phyloP scores from a whole-genome alignment of 2,888 invertebrate species.

The Orchesella flavescens region DNA sequence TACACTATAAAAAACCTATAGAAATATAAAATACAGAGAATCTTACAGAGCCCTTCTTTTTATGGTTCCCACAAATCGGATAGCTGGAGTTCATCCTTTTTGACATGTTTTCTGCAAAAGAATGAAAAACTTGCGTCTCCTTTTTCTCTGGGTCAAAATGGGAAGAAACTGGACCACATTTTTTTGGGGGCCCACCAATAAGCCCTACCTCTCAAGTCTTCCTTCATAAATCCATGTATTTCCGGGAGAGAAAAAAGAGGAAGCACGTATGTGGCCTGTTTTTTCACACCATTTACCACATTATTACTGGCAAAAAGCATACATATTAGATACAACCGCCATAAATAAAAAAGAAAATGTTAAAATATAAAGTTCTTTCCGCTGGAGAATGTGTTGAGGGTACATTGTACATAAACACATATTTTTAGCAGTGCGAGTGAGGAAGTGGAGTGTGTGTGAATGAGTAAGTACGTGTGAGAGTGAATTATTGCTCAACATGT shows the following conservation, averaged over 20 bases:
- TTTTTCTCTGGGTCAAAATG: constrained; percentile 33
- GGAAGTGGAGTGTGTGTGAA: not conserved
- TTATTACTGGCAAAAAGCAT: constrained; percentile 39
- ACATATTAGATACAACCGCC: not conserved
- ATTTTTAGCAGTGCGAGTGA: not conserved
- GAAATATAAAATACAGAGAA: constrained; percentile 25
- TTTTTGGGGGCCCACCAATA: not conserved
- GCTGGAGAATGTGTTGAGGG: too few species aligned
- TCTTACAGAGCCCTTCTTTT: constrained; percentile 20
- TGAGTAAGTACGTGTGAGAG: constrained; percentile 50
- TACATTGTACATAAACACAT: too few species aligned
- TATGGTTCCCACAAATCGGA: constrained; percentile 30
- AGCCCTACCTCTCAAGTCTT: constrained; percentile 32
- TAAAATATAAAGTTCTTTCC: constrained; percentile 17
- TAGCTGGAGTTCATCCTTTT: constrained; percentile 44
- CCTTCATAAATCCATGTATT: constrained; percentile 57
- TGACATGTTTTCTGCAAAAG: constrained; percentile 34
- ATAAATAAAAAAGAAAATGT: constrained; percentile 8
- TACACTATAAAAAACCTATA: constrained; percentile 21
- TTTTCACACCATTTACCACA: constrained; percentile 63
- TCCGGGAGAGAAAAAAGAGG: constrained; percentile 45
- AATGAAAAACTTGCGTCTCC: constrained; percentile 23
- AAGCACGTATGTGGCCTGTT: constrained; percentile 20
- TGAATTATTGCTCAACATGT: constrained; percentile 55
- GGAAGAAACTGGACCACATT: not conserved